Conservation (phyloP, 2,888 invertebrate genomes). For the Abscondita cerata region DNA sequence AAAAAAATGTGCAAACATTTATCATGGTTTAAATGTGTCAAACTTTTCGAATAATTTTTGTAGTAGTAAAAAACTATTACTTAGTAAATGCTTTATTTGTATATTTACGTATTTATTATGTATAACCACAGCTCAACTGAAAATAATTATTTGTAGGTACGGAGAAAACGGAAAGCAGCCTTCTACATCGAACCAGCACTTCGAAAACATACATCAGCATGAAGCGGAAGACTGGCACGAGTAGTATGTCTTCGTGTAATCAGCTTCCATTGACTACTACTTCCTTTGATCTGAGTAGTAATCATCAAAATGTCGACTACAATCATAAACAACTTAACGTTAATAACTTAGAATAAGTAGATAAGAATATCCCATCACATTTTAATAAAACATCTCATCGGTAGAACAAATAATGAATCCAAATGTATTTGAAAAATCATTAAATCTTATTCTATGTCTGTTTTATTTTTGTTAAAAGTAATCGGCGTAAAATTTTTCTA, state of each 20-base stretch:
- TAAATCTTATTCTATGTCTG: background rate
- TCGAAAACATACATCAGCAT: constrained; percentile 24
- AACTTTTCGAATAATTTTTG: too few species aligned
- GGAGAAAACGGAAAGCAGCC: constrained; percentile 26
- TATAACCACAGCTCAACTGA: too few species aligned
- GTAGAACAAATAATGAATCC: background rate
- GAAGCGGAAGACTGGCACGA: constrained; percentile 16
- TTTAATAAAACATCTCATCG: background rate
- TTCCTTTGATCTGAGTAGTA: background rate
- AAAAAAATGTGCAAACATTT: too few species aligned
- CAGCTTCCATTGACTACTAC: constrained; percentile 8
- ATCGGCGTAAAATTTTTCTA: too few species aligned
- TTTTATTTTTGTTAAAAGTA: too few species aligned
- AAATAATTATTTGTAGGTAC: constrained; percentile 8
- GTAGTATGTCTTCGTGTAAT: constrained; percentile 18
- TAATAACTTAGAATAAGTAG: background rate
- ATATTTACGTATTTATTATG: too few species aligned
- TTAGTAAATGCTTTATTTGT: too few species aligned
- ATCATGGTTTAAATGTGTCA: too few species aligned
- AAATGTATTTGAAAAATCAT: background rate
- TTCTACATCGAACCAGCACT: constrained; percentile 21
- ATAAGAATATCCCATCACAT: background rate
- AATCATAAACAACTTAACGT: background rate
- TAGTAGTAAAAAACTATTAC: too few species aligned
- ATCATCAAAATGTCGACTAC: background rate